A percentile compares a stretch with the other conserved stretches of the same genome.
Conservation (phyloP, 2,113 vertebrate species). For the Aegithalos caudatus region DNA sequence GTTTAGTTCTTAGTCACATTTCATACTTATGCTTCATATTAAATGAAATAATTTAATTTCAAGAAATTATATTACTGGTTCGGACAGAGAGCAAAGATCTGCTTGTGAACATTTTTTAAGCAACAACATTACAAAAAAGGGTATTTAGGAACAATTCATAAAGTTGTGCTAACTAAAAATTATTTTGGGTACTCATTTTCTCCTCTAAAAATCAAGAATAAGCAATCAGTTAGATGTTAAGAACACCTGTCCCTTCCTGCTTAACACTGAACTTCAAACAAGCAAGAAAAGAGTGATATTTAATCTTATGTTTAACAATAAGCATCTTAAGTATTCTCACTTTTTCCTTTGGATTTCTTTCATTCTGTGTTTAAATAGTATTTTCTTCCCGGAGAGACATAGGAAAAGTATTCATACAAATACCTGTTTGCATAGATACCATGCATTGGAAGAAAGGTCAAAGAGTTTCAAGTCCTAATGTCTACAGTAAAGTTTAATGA, state of each 20-base stretch:
- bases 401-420: not conserved
- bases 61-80: not conserved
- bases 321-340: not conserved
- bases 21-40: not conserved
- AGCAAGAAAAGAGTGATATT: not conserved
- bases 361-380: not conserved
- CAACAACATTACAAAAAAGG: not conserved
- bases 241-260: not conserved
- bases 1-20: not conserved
- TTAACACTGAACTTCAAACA: not conserved
- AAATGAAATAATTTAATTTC: not conserved
- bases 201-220: not conserved
- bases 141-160: not conserved
- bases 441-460: not conserved
- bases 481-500: not conserved
- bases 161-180: not conserved
- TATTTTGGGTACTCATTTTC: not conserved
- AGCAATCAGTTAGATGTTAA: not conserved
- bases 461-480: not conserved
- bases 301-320: not conserved
- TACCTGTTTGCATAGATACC: not conserved
- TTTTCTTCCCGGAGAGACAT: not conserved
- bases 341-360: not conserved
- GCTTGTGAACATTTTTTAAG: not conserved
- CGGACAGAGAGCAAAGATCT: not conserved